A percentile compares a stretch with the other conserved stretches of the same genome.
phyloP scores from a whole-genome alignment of 2,113 vertebrate genomes.

The Kryptolebias marmoratus region DNA sequence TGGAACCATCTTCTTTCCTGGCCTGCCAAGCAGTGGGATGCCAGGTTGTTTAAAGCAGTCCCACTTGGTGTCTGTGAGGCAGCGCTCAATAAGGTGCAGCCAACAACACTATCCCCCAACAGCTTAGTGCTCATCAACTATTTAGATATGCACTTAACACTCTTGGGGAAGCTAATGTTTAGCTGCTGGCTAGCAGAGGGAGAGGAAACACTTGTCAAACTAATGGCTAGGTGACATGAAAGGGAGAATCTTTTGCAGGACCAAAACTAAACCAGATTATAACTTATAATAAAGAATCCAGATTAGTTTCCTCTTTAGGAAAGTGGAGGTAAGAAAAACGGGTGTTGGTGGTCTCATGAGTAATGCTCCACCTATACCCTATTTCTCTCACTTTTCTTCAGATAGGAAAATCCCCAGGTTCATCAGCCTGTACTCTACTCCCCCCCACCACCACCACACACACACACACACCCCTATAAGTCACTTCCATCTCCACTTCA shows the following conservation, averaged over 20 bases:
- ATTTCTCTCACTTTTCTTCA: constrained; percentile 15
- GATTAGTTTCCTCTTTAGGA: neutral
- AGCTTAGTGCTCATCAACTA: constrained; percentile 80
- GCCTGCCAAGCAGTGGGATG: constrained; percentile 61
- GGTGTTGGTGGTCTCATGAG: constrained; percentile 24
- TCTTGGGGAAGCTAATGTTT: constrained; percentile 64
- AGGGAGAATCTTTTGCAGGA: neutral
- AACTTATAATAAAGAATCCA: neutral
- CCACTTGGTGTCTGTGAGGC: constrained; percentile 68
- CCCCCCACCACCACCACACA: constrained; percentile 22
- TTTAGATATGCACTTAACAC: constrained; percentile 78
- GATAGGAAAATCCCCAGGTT: constrained; percentile 44
- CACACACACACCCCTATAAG: constrained; percentile 45
- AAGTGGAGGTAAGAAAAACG: neutral
- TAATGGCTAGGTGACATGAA: constrained; percentile 8
- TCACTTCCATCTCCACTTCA: constrained; percentile 83
- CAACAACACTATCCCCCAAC: constrained; percentile 70
- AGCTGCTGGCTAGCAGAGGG: constrained; percentile 42
- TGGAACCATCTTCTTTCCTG: constrained; percentile 54
- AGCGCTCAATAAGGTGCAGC: constrained; percentile 66
- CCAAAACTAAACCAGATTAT: constrained; percentile 26
- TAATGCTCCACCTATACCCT: neutral
- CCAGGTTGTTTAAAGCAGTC: constrained; percentile 75
- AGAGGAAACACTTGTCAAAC: constrained; percentile 43
- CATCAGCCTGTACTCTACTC: constrained; percentile 29